Conservation (phyloP, 37 sponge, comb jelly and placozoan species). For the Mnemiopsis leidyi region DNA sequence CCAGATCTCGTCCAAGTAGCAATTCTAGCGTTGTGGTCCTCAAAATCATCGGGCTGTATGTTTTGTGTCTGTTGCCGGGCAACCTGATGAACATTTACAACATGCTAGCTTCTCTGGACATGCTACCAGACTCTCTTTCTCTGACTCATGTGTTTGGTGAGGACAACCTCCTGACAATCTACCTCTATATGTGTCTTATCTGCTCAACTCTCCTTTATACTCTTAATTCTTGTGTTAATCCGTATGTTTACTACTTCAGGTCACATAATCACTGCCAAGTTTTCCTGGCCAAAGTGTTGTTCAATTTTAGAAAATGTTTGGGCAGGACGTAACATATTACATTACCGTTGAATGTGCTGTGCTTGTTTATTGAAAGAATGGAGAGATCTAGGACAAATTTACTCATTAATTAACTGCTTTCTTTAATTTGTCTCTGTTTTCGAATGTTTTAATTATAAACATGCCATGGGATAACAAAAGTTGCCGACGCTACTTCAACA, state of each 20-base stretch:
- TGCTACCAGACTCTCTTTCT: background rate
- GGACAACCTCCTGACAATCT: background rate
- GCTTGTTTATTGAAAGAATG: too few species aligned
- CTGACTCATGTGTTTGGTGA: background rate
- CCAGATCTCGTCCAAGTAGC: background rate
- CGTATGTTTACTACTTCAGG: constrained; percentile 12
- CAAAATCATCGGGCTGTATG: constrained; percentile 19
- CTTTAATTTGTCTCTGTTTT: too few species aligned
- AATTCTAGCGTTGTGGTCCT: constrained; percentile 4
- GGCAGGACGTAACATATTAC: background rate
- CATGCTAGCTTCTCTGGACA: background rate
- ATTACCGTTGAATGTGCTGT: too few species aligned
- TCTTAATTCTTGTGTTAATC: background rate
- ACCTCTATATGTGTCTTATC: constrained; percentile 13
- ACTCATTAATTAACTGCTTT: too few species aligned
- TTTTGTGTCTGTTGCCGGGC: constrained; percentile 11
- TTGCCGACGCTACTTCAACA: too few species aligned
- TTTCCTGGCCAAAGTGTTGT: background rate
- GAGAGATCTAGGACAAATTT: too few species aligned
- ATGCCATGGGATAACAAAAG: too few species aligned
- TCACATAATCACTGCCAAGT: background rate
- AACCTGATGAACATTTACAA: constrained; percentile 28
- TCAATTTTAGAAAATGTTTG: background rate
- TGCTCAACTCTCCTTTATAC: constrained; percentile 15
- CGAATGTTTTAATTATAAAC: too few species aligned